Evolutionary conservation across 2,113 vertebrate species (phyloP).

Genomic region (Rafetus swinhoei): DNA sequence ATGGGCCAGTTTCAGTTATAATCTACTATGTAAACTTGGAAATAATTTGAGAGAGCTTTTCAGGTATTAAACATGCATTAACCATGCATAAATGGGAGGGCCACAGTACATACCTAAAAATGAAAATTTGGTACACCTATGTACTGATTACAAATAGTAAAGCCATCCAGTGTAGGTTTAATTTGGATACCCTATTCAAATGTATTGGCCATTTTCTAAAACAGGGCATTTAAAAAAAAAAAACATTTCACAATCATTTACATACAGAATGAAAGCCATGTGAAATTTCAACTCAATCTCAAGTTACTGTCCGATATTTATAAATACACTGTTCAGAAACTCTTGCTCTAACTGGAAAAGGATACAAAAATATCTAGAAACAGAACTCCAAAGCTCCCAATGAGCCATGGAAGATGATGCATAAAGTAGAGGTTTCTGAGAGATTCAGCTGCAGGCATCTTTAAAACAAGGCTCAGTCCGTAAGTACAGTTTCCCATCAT

Average conservation of each 20-base stretch:
- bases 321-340: background rate
- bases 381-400: conserved; percentile 77
- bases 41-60: background rate
- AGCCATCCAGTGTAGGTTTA: background rate
- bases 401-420: conserved; percentile 79
- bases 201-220: background rate
- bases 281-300: background rate
- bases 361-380: conserved; percentile 79
- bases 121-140: background rate
- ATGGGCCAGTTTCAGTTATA: background rate
- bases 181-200: background rate
- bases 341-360: conserved; percentile 39
- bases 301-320: background rate
- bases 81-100: background rate
- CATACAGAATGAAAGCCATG: background rate
- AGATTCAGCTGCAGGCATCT: conserved; percentile 66
- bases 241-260: background rate
- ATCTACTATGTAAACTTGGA: background rate
- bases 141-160: background rate
- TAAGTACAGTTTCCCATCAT: conserved; percentile 75
- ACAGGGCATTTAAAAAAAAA: background rate
- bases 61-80: background rate
- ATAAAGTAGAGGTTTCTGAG: conserved; percentile 65
- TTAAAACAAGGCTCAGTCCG: conserved; percentile 74
- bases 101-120: rapidly evolving